These are phyloP conservation scores for Serrognathus titanus DNA, from an alignment of 2,888 invertebrate species.

Conservation along the genomic window DNA sequence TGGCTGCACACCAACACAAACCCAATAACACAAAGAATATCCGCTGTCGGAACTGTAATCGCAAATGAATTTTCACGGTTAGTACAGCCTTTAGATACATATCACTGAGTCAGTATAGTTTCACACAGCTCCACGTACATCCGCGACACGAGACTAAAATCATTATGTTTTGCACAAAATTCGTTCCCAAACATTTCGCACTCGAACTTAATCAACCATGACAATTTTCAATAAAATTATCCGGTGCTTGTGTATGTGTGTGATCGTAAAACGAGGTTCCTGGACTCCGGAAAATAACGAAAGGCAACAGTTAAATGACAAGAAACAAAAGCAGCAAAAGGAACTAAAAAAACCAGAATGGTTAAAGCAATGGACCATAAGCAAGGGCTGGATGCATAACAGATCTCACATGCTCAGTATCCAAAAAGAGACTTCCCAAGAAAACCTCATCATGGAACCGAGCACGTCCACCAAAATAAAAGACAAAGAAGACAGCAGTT, in stretches of 20 bases:
- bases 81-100: constrained; percentile 6
- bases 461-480: neutral
- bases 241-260: constrained; percentile 40
- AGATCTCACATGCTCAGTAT: constrained; percentile 41
- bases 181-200: neutral
- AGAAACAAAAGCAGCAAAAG: constrained; percentile 15
- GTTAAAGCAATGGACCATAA: constrained; percentile 50
- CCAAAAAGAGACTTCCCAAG: constrained; percentile 17
- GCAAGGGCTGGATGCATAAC: constrained; percentile 49
- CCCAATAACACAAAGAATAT: constrained; percentile 23
- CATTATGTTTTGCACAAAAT: neutral
- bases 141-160: no score
- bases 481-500: constrained; percentile 30
- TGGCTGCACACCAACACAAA: constrained; percentile 19
- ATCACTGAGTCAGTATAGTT: neutral
- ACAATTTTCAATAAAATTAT: constrained; percentile 27
- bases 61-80: constrained; percentile 19
- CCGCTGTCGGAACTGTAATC: constrained; percentile 19
- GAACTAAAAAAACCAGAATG: constrained; percentile 39
- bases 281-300: constrained; percentile 35
- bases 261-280: constrained; percentile 39
- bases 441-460: neutral
- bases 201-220: constrained; percentile 22
- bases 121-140: no score
- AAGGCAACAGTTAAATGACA: constrained; percentile 8